Conservation (phyloP, 2,797 vertebrate genomes). For the Hylomyscus alleni region DNA sequence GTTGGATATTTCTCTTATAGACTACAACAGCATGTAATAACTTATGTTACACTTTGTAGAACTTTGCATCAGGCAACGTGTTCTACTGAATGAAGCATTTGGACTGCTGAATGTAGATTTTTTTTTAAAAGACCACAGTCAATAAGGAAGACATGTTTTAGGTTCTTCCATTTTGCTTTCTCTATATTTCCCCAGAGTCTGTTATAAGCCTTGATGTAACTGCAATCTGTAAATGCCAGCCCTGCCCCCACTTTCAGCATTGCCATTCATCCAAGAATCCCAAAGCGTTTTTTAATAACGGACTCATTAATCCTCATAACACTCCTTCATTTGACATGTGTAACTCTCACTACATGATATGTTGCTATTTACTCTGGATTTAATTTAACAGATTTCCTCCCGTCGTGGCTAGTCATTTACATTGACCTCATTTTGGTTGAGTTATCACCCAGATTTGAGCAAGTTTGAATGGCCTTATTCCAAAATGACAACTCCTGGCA, state of each 20-base stretch:
- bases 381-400: conserved; percentile 86
- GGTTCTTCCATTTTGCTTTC: conserved; percentile 47
- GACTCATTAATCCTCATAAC: conserved; percentile 85
- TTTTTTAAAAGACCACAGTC: neutral
- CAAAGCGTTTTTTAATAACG: conserved; percentile 81
- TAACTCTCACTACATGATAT: conserved; percentile 81
- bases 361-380: conserved; percentile 85
- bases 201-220: conserved; percentile 71
- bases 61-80: conserved; percentile 17
- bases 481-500: conserved; percentile 87
- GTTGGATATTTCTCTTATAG: neutral
- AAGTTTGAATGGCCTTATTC: conserved; percentile 88
- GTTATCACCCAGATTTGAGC: conserved; percentile 87
- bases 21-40: neutral
- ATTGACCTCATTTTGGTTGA: conserved; percentile 89
- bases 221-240: conserved; percentile 81
- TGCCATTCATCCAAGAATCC: conserved; percentile 81
- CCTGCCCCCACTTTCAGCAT: conserved; percentile 69
- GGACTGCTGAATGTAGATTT: conserved; percentile 41
- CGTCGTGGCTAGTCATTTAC: conserved; percentile 86
- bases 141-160: conserved; percentile 68
- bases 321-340: conserved; percentile 85
- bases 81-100: conserved; percentile 66
- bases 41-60: conserved; percentile 27
- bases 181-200: conserved; percentile 79